Evolutionary conservation across 2,113 vertebrate species (phyloP).

Genomic region (Corythaixoides concolor): DNA sequence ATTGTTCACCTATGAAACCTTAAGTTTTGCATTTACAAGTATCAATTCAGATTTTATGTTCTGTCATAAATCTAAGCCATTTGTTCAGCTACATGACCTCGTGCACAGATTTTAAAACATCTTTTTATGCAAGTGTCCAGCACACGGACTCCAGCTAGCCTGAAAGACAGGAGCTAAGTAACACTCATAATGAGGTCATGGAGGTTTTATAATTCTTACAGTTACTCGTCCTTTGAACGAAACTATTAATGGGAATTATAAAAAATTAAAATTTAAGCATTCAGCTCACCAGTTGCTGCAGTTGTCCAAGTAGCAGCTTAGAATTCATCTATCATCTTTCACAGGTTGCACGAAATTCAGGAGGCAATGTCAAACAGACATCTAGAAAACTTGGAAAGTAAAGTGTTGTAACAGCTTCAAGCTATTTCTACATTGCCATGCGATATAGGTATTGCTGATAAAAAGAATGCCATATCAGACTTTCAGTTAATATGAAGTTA

Average conservation of each 20-base stretch:
- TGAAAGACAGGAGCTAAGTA: slow-evolving; percentile 6
- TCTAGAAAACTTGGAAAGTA: not conserved
- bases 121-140: not conserved
- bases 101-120: not conserved
- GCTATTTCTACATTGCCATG: slow-evolving; percentile 11
- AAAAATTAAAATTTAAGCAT: slow-evolving; percentile 55
- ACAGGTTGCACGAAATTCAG: not conserved
- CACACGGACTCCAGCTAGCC: not conserved
- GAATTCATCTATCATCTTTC: not conserved
- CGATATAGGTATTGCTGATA: slow-evolving; percentile 1
- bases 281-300: not conserved
- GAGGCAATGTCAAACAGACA: not conserved
- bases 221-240: slow-evolving; percentile 22
- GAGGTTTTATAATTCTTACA: slow-evolving; percentile 20
- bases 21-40: slow-evolving; percentile 22
- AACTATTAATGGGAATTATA: slow-evolving; percentile 52
- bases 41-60: not conserved
- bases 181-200: slow-evolving; percentile 7
- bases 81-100: not conserved
- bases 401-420: slow-evolving; percentile 49
- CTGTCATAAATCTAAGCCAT: slow-evolving; percentile 28
- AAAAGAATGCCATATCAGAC: slow-evolving; percentile 20
- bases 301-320: slow-evolving; percentile 13
- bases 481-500: slow-evolving; percentile 19
- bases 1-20: not conserved